Evolutionary conservation across 2,113 vertebrate species (phyloP), one percentile per base, ranked within the genome.

Genomic region (Tauraco erythrolophus): DNA sequence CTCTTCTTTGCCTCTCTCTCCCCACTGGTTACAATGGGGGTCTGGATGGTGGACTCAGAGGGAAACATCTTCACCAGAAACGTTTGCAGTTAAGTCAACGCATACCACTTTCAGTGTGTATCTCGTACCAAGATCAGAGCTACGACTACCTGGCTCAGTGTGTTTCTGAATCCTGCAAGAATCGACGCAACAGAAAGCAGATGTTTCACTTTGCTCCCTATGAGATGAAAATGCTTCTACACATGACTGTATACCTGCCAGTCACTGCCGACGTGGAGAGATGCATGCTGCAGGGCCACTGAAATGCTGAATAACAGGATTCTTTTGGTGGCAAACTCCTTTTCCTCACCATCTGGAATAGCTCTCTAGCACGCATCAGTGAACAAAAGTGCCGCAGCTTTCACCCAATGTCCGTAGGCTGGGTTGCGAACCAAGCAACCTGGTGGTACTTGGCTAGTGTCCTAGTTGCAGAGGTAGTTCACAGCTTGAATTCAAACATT

Each of bases 211-310:
- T 61, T 46, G 4, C 6, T 79, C 25, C 11, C 51, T 39, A 0
- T 65, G 66, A 65, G 61, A 57, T 4, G 1, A 27, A 10, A 79
- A 45, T 30, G 8, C 19, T 71, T 88, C 19, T 15, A 5, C 5
- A 18, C 4, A 1, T 21, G 28, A 10, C 16, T 57, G 17, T 4
- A 7, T 62, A 43, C 25, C 39, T 23, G n/a, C 39, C 22, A 33
- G 39, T n/a, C 4, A 0, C 68, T 80, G 72, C 45, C 0, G 2
- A 19, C 2, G 0, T 12, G 30, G 61, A 70, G 27, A 43, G n/a
- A 10, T 0, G 3, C 5, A 30, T 0, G 0, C 28, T 58, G 33
- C 25, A 69, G 41, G 28, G 14, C 19, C 24, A 41, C 56, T 21
- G 25, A 48, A n/a, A n/a, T n/a, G n/a, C n/a, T 11, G 17, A 77